Evolutionary conservation across 2,888 invertebrate genomes (phyloP), one percentile per base, ranked within the genome.

Genomic region (Perdita meconis): DNA sequence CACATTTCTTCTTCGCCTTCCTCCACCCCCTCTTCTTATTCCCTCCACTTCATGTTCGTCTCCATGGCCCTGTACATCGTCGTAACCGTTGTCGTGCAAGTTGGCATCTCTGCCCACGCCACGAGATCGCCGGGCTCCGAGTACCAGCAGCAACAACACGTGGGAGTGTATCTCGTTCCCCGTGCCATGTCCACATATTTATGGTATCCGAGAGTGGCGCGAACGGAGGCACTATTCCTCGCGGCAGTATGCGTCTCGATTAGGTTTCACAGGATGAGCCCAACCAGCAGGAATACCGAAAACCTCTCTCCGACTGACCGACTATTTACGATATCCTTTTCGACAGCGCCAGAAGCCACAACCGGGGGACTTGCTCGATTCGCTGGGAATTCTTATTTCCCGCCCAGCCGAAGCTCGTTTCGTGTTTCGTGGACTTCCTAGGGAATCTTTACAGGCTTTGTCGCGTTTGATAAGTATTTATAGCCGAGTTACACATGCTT

Each of bases 101-200:
- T 81, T 81, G 82, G 86, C 87, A 86, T 87, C 85, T 87, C 85
- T 83, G 83, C 88, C 87, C 87, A 87, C 89, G 83, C 81, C 78
- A 69, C 56, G 63, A 78, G 78, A 69, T 72, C 76, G 50, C 59
- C 30, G 26, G 51, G 19, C n/a, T n/a, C 19, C 36, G 59, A 63
- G 64, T 59, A 70, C 63, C 30, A 19, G 64, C 70, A 38, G 74
- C 75, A 81, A 74, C 55, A 63, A 51, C 75, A 76, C 73, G 84
- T 80, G 81, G 70, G 74, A 76, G 73, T 73, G 24, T 73, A 57
- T 80, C 80, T 80, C 68, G 59, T 65, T 60, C 56, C 57, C 57
- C 50, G 61, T 13, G 26, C 67, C 55, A 40, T 65, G 44, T 71
- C 79, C 73, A 71, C 64, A 63, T 84, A 83, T 84, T 85, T 84